Conservation (phyloP, 2,888 invertebrate species). For the Monochamus alternatus region DNA sequence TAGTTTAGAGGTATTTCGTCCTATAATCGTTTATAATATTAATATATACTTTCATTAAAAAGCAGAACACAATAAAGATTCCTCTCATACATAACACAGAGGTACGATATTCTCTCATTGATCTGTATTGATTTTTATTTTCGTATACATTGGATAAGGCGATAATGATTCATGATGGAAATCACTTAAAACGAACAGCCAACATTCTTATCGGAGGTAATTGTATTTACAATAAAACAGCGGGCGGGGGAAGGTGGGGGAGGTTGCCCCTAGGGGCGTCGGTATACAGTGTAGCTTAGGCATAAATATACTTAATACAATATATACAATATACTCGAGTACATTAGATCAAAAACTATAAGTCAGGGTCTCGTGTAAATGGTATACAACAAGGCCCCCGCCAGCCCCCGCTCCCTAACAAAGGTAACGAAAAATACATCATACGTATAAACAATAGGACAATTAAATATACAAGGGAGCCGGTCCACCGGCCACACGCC, state of each 20-base stretch:
- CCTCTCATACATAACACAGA: constrained; percentile 72
- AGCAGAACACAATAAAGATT: constrained; percentile 72
- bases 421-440: constrained; percentile 62
- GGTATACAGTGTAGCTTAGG: constrained; percentile 61
- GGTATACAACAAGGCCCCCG: constrained; percentile 61
- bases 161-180: constrained; percentile 72
- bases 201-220: constrained; percentile 71
- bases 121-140: constrained; percentile 68
- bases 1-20: constrained; percentile 71
- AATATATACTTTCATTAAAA: constrained; percentile 71
- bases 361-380: constrained; percentile 61
- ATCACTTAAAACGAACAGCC: constrained; percentile 73
- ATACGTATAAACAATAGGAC: constrained; percentile 55
- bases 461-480: constrained; percentile 34
- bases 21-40: constrained; percentile 69
- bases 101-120: constrained; percentile 70
- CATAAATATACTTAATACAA: constrained; percentile 61
- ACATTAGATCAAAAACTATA: constrained; percentile 65
- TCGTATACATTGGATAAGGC: constrained; percentile 85
- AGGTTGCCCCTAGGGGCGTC: constrained; percentile 45
- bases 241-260: constrained; percentile 46
- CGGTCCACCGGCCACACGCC: constrained; percentile 35
- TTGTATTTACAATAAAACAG: constrained; percentile 64
- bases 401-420: constrained; percentile 59
- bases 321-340: constrained; percentile 63